Evolutionary conservation across 2,888 invertebrate species (phyloP).

Genomic region (Neria commutata): DNA sequence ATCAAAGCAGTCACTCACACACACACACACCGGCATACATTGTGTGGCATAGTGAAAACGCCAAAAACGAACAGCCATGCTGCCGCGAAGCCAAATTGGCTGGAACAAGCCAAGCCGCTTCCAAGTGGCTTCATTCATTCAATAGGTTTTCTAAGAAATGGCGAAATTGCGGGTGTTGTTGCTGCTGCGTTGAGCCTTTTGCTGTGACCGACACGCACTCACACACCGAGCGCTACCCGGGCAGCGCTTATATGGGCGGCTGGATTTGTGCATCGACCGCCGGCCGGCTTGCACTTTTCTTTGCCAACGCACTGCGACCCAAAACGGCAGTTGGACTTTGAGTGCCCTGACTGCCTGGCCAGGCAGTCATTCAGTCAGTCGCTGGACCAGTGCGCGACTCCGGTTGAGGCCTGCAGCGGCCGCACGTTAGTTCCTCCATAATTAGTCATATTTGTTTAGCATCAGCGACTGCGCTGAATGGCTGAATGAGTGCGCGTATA

Average conservation of each 20-base stretch:
- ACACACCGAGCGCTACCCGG: background rate
- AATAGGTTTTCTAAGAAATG: slow-evolving; percentile 56
- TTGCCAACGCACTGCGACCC: background rate
- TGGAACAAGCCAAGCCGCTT: background rate
- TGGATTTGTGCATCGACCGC: slow-evolving; percentile 14
- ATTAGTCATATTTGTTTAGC: slow-evolving; percentile 38
- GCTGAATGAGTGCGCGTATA: slow-evolving; percentile 28
- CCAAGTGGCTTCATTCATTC: slow-evolving; percentile 44
- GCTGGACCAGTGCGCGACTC: background rate
- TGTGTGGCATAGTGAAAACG: slow-evolving; percentile 33
- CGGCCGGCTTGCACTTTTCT: slow-evolving; percentile 18
- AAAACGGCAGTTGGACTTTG: slow-evolving; percentile 2
- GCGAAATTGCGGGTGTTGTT: slow-evolving; percentile 61
- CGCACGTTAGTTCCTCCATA: slow-evolving; percentile 35
- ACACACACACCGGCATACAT: too few species aligned
- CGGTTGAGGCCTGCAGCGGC: slow-evolving; percentile 9
- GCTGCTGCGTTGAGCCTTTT: background rate
- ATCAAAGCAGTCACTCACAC: slow-evolving; percentile 20
- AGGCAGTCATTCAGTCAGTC: background rate
- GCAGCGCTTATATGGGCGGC: slow-evolving; percentile 24
- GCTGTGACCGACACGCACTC: background rate
- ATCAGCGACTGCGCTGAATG: too few species aligned
- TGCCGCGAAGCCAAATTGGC: background rate
- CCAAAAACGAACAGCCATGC: slow-evolving; percentile 5
- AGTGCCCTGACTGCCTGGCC: slow-evolving; percentile 2